A percentile compares a stretch with the other conserved stretches of the same genome.
These are phyloP conservation scores for Cariama cristata DNA, from an alignment of 2,113 vertebrate genomes.

Conservation along the genomic window DNA sequence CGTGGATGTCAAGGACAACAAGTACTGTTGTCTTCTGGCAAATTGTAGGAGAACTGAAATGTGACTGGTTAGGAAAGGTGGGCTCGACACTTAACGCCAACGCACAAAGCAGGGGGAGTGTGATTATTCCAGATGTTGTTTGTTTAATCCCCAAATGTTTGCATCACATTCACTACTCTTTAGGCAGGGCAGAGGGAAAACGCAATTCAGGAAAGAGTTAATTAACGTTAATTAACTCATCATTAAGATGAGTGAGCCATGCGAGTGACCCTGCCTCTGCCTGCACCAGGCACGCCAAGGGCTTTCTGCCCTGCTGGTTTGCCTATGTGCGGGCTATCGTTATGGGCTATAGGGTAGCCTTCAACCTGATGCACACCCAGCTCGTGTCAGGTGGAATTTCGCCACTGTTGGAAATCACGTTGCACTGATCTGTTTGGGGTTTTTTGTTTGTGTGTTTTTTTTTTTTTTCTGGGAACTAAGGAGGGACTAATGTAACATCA, in stretches of 20 bases:
- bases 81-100: neutral
- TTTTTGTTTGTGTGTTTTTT: neutral
- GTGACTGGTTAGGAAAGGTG: neutral
- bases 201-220: neutral
- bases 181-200: neutral
- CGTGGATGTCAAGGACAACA: neutral
- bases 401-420: neutral
- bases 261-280: neutral
- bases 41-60: neutral
- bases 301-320: neutral
- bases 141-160: neutral
- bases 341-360: neutral
- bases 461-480: neutral
- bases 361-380: neutral
- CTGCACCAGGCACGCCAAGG: fast-evolving
- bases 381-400: neutral
- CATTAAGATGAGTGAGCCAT: fast-evolving
- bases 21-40: neutral
- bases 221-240: neutral
- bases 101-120: neutral
- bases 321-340: fast-evolving
- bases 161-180: fast-evolving
- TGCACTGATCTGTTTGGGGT: neutral
- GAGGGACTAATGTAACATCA: neutral
- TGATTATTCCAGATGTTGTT: neutral